Evolutionary conservation across 2,113 vertebrate genomes (phyloP).

Genomic region (Myiagra hebetior): DNA sequence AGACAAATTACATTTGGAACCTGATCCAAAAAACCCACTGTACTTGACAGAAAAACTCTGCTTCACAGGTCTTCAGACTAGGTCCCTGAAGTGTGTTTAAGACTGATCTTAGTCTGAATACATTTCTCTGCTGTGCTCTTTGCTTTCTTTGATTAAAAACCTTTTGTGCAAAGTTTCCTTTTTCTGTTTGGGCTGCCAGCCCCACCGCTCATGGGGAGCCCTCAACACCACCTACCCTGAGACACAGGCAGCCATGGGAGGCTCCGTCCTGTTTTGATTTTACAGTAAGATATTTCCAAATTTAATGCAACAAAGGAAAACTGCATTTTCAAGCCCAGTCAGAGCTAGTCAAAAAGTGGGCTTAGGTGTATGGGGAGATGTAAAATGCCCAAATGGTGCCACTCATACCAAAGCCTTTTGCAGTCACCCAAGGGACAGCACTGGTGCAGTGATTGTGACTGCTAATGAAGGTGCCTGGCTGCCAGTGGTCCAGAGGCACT

Average conservation of each 20-base stretch:
- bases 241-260: neutral
- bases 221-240: neutral
- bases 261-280: neutral
- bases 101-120: neutral
- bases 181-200: neutral
- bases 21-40: neutral
- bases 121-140: neutral
- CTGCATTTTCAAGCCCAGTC: neutral
- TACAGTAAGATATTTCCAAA: neutral
- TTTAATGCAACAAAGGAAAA: neutral
- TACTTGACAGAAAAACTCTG: neutral
- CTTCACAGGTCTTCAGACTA: neutral
- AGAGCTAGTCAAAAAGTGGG: neutral
- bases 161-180: neutral
- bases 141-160: neutral
- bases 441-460: rapidly evolving
- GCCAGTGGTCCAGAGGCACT: neutral
- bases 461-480: rapidly evolving
- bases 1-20: neutral
- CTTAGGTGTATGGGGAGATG: neutral
- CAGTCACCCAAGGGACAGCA: neutral
- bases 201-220: neutral
- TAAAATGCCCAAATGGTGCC: neutral
- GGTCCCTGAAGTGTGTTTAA: neutral
- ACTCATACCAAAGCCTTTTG: neutral